Evolutionary conservation across 2,797 vertebrate species (phyloP).

Genomic region (Clarias fuscus): DNA sequence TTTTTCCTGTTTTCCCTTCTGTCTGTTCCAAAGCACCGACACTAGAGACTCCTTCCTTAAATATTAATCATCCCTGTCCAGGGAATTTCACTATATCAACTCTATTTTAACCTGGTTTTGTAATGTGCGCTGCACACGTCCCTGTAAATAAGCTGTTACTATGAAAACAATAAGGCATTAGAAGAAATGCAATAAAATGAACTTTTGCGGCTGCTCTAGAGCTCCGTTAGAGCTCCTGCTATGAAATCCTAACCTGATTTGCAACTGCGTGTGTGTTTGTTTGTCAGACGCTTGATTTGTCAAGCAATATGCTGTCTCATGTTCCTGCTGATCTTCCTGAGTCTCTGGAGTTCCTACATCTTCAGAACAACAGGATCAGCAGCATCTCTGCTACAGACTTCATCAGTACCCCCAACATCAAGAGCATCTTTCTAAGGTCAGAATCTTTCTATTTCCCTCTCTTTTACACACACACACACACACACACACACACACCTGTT

Average conservation of each 20-base stretch:
- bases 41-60: neutral
- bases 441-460: conserved; percentile 7
- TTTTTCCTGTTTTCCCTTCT: neutral
- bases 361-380: conserved; percentile 91
- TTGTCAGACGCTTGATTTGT: conserved; percentile 88
- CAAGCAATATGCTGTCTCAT: conserved; percentile 86
- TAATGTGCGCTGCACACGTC: neutral
- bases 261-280: conserved; percentile 20
- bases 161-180: neutral
- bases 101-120: neutral
- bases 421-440: conserved; percentile 93
- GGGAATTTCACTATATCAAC: neutral
- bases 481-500: too few relatives aligned
- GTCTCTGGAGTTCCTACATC: conserved; percentile 89
- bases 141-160: neutral
- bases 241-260: neutral
- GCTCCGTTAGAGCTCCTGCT: neutral
- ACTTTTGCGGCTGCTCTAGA: neutral
- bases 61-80: neutral
- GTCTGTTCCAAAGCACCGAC: neutral
- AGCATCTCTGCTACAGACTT: conserved; percentile 81
- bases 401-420: conserved; percentile 91
- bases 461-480: neutral
- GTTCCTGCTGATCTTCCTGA: conserved; percentile 87
- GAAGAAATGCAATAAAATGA: neutral